phyloP scores from a whole-genome alignment of 2,888 invertebrate species.

The Acleris holmiana region DNA sequence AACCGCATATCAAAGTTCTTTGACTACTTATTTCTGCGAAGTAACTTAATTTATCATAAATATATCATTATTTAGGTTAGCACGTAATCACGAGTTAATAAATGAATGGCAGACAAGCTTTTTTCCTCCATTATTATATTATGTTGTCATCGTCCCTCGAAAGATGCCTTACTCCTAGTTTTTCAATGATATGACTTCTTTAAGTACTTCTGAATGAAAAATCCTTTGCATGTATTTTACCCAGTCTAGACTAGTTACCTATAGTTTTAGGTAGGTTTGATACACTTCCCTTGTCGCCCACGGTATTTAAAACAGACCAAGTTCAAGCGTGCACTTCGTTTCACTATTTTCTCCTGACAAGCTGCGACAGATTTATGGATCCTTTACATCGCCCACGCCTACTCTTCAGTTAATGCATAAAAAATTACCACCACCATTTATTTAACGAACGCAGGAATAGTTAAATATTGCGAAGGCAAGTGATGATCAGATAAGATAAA shows the following conservation, averaged over 20 bases:
- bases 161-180: too few relatives aligned
- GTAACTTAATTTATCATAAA: too few relatives aligned
- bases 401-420: slow-evolving; percentile 50
- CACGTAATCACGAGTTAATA: too few relatives aligned
- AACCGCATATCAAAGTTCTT: too few relatives aligned
- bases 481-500: background rate
- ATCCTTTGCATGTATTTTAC: too few relatives aligned
- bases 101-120: too few relatives aligned
- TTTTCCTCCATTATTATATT: too few relatives aligned
- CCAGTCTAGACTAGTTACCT: background rate
- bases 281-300: slow-evolving; percentile 52
- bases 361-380: slow-evolving; percentile 70
- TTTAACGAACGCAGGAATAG: slow-evolving; percentile 9
- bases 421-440: slow-evolving; percentile 26
- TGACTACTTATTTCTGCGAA: too few relatives aligned
- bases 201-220: too few relatives aligned
- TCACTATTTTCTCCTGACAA: slow-evolving; percentile 69
- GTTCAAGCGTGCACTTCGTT: slow-evolving; percentile 52
- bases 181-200: too few relatives aligned
- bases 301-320: slow-evolving; percentile 57
- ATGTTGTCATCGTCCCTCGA: too few relatives aligned
- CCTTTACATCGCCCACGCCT: slow-evolving; percentile 64
- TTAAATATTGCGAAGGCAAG: slow-evolving; percentile 3
- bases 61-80: too few relatives aligned
- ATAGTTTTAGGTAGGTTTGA: background rate